These are phyloP conservation scores for Aldrovandia affinis DNA, from an alignment of 2,797 vertebrate species.

Conservation along the genomic window DNA sequence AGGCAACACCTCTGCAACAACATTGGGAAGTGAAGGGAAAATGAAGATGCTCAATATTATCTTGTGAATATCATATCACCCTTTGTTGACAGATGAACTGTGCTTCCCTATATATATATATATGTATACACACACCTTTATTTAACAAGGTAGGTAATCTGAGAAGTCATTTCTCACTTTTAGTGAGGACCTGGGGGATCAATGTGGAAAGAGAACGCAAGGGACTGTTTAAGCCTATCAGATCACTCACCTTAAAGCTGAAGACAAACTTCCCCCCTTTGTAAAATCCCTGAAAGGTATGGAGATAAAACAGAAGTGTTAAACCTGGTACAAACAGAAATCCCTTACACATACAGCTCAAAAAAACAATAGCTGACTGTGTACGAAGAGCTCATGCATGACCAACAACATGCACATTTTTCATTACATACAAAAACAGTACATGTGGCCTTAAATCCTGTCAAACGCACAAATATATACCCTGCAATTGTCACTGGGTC, in stretches of 20 bases:
- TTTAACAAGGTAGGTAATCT: no score
- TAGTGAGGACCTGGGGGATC: no score
- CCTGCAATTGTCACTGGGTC: no score
- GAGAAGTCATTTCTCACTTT: no score
- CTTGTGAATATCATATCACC: neutral
- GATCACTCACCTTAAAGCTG: conserved; percentile 96
- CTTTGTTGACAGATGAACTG: neutral
- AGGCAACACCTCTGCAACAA: neutral
- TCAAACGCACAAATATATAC: no score
- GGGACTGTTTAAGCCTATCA: no score
- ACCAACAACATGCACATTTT: conserved; percentile 25
- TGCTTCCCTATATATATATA: no score
- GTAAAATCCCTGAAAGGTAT: conserved; percentile 83
- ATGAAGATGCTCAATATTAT: neutral
- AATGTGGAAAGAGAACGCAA: no score
- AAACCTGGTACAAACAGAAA: neutral
- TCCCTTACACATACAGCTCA: neutral
- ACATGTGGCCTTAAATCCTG: no score
- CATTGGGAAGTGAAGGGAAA: neutral
- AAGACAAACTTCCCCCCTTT: conserved; percentile 94
- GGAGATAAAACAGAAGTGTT: neutral
- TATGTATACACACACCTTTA: no score
- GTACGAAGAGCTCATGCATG: neutral
- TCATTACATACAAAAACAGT: neutral
- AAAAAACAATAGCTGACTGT: neutral